Evolutionary conservation across 2,888 invertebrate genomes (phyloP).

Genomic region (Sisyra terminalis): DNA sequence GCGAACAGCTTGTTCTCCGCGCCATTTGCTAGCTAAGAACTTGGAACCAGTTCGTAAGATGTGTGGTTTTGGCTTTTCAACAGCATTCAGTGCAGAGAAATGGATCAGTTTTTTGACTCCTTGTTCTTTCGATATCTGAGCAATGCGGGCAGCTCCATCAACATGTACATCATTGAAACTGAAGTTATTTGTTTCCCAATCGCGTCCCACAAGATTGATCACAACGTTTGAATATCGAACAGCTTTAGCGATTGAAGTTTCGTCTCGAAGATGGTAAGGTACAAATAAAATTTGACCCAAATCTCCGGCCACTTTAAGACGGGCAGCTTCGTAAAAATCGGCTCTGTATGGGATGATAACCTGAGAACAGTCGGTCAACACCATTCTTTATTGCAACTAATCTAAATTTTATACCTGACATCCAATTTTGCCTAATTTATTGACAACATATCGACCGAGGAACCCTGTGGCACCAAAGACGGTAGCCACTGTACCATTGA

Average conservation of each 20-base stretch:
- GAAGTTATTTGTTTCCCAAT: conserved; percentile 86
- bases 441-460: conserved; percentile 74
- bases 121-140: conserved; percentile 50
- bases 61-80: conserved; percentile 47
- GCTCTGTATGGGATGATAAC: conserved; percentile 85
- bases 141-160: conserved; percentile 67
- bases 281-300: conserved; percentile 88
- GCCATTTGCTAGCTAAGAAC: conserved; percentile 61
- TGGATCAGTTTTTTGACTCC: conserved; percentile 90
- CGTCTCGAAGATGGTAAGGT: conserved; percentile 70
- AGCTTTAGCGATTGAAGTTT: conserved; percentile 65
- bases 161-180: conserved; percentile 76
- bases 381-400: background rate
- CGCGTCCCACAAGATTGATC: conserved; percentile 82
- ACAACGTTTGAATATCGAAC: conserved; percentile 95
- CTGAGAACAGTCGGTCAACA: conserved; percentile 31
- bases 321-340: conserved; percentile 62
- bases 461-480: conserved; percentile 89
- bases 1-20: conserved; percentile 78
- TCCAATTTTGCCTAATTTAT: conserved; percentile 75
- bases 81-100: conserved; percentile 73
- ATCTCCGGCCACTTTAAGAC: conserved; percentile 78
- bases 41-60: conserved; percentile 56
- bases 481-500: conserved; percentile 96
- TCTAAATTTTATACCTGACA: conserved; percentile 40